These are phyloP conservation scores for Melipona quadrifasciata DNA, from an alignment of 1,140 invertebrate genomes.

Conservation along the genomic window DNA sequence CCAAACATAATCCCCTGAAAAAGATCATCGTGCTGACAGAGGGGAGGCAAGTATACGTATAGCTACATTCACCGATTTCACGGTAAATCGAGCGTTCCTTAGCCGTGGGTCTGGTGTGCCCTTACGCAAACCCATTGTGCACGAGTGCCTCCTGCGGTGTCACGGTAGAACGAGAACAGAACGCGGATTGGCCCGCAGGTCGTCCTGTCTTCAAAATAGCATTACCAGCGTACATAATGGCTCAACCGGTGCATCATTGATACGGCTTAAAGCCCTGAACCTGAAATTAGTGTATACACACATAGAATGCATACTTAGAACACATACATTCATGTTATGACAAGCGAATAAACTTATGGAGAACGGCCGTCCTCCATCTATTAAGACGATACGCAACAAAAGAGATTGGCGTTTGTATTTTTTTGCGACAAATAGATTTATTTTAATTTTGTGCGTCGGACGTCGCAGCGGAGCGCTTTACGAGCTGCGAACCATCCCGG, in stretches of 20 bases:
- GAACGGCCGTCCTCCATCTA: constrained; percentile 33
- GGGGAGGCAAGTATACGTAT: constrained; percentile 11
- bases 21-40: constrained; percentile 62
- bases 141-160: constrained; percentile 66
- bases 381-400: constrained; percentile 48
- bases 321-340: not conserved
- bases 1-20: constrained; percentile 44
- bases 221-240: constrained; percentile 64
- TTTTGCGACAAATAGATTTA: not conserved
- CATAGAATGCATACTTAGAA: not conserved
- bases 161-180: constrained; percentile 55
- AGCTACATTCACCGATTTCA: constrained; percentile 60
- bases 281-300: constrained; percentile 1
- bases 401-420: constrained; percentile 20
- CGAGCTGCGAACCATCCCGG: not conserved
- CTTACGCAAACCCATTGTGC: constrained; percentile 64
- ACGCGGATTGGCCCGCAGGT: constrained; percentile 25
- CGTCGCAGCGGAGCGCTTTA: not conserved
- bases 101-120: constrained; percentile 29
- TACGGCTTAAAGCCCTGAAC: constrained; percentile 44
- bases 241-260: constrained; percentile 66
- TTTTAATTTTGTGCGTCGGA: not conserved
- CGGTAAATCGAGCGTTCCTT: constrained; percentile 68
- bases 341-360: constrained; percentile 23
- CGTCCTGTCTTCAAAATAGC: constrained; percentile 61